Conservation (phyloP, 2,113 vertebrate genomes). For the Epinephelus cyanopodus region DNA sequence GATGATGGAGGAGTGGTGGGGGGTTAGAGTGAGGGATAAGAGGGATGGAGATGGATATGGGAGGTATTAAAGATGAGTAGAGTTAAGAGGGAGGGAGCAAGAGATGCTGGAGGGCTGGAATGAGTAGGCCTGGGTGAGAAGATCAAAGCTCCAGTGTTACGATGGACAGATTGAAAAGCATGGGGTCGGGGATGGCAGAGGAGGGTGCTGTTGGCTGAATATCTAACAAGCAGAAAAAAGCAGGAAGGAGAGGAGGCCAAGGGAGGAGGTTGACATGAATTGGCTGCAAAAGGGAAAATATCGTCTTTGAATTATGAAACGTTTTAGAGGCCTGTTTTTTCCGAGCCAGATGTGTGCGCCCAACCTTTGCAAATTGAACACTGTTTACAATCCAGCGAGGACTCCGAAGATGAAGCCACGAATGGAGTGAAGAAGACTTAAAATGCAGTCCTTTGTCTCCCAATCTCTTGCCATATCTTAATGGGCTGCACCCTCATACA, state of each 20-base stretch:
- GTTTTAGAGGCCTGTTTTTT: constrained; percentile 34
- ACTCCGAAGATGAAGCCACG: constrained; percentile 24
- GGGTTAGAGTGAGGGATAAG: constrained; percentile 28
- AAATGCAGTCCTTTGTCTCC: constrained; percentile 68
- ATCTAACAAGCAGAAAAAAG: constrained; percentile 54
- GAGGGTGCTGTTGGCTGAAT: constrained; percentile 64
- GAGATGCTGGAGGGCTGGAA: constrained; percentile 64
- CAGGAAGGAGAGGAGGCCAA: neutral
- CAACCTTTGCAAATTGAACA: constrained; percentile 42
- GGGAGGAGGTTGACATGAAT: constrained; percentile 41
- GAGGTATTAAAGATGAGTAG: constrained; percentile 72
- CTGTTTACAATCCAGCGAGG: constrained; percentile 36
- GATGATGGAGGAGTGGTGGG: constrained; percentile 34
- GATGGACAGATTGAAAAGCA: constrained; percentile 76
- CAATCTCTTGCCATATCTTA: constrained; percentile 75
- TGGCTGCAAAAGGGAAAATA: constrained; percentile 58
- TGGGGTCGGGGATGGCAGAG: constrained; percentile 44
- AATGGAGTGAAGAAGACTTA: constrained; percentile 36
- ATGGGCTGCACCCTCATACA: constrained; percentile 63
- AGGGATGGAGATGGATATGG: constrained; percentile 67
- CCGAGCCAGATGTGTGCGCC: constrained; percentile 32
- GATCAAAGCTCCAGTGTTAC: constrained; percentile 80
- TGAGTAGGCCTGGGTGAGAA: constrained; percentile 69
- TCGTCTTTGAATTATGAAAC: constrained; percentile 62
- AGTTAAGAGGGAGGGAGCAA: constrained; percentile 36